Conservation (phyloP, 2,888 invertebrate genomes). For the Melolontha melolontha region DNA sequence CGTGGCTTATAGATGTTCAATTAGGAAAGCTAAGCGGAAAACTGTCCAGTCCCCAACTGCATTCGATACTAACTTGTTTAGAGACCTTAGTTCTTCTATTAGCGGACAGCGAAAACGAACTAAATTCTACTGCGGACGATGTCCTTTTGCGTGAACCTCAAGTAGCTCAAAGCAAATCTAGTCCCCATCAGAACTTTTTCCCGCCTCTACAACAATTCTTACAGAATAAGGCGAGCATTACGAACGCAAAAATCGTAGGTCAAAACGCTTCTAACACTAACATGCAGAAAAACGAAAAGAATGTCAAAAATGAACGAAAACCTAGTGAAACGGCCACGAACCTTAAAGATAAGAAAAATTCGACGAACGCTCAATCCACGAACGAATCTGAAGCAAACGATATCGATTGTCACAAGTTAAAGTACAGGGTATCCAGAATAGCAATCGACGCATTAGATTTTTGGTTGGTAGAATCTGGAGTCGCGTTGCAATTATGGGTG, state of each 20-base stretch:
- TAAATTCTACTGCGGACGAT: slow-evolving; percentile 76
- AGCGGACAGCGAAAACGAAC: slow-evolving; percentile 89
- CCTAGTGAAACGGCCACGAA: slow-evolving; percentile 45
- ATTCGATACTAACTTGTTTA: slow-evolving; percentile 87
- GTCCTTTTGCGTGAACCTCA: slow-evolving; percentile 48
- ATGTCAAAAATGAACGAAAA: slow-evolving; percentile 45
- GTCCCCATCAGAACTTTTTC: slow-evolving; percentile 49
- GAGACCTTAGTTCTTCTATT: slow-evolving; percentile 90
- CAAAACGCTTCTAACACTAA: slow-evolving; percentile 35
- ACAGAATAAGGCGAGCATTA: slow-evolving; percentile 50
- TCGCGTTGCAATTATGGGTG: slow-evolving; percentile 42
- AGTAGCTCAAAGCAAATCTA: slow-evolving; percentile 48
- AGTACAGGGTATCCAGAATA: slow-evolving; percentile 92
- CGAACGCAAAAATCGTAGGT: slow-evolving; percentile 38
- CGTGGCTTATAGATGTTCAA: slow-evolving; percentile 96
- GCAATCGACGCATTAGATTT: slow-evolving; percentile 91
- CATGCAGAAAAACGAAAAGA: slow-evolving; percentile 35
- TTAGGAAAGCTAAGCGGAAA: slow-evolving; percentile 94
- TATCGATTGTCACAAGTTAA: slow-evolving; percentile 69
- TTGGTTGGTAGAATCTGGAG: slow-evolving; percentile 80
- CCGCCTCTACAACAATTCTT: slow-evolving; percentile 52
- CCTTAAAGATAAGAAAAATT: slow-evolving; percentile 40
- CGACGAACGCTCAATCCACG: slow-evolving; percentile 35
- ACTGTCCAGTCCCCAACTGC: slow-evolving; percentile 88
- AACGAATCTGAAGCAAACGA: slow-evolving; percentile 52